These are phyloP conservation scores for Lochmaea capreae DNA, from an alignment of 2,888 invertebrate species.

Conservation along the genomic window DNA sequence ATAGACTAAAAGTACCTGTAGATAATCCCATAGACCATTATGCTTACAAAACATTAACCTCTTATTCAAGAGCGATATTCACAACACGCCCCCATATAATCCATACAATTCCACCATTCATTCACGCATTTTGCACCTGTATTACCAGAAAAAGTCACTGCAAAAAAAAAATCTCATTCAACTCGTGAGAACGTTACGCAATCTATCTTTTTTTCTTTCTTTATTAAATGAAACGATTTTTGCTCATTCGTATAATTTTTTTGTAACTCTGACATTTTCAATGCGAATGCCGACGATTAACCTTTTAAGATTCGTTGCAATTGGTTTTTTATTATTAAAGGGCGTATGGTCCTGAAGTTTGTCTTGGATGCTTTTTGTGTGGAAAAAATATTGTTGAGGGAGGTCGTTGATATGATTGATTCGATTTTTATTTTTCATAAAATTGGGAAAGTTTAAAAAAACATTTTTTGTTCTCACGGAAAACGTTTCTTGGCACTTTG, in stretches of 20 bases:
- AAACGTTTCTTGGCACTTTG: too few species aligned
- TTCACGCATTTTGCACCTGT: constrained; percentile 43
- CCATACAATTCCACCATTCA: constrained; percentile 37
- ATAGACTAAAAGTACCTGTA: constrained; percentile 24
- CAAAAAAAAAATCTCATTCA: constrained; percentile 50
- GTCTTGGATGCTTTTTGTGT: background rate
- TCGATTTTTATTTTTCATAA: background rate
- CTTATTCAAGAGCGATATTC: constrained; percentile 44
- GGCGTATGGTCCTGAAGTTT: constrained; percentile 6
- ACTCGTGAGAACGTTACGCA: constrained; percentile 51
- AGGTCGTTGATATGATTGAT: constrained; percentile 4
- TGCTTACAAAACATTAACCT: constrained; percentile 35
- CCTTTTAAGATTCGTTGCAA: constrained; percentile 10
- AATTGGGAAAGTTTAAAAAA: background rate
- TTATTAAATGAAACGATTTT: constrained; percentile 30
- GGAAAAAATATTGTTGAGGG: constrained; percentile 11
- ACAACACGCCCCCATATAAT: constrained; percentile 48
- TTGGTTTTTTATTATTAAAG: constrained; percentile 14
- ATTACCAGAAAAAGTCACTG: constrained; percentile 13
- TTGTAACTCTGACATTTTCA: constrained; percentile 23
- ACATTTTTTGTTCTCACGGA: background rate
- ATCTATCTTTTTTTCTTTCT: constrained; percentile 44
- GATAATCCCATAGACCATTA: constrained; percentile 27
- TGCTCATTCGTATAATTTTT: constrained; percentile 36
- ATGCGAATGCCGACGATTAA: constrained; percentile 7